Conservation (phyloP, 2,888 invertebrate genomes). For the Xestia sexstrigata region DNA sequence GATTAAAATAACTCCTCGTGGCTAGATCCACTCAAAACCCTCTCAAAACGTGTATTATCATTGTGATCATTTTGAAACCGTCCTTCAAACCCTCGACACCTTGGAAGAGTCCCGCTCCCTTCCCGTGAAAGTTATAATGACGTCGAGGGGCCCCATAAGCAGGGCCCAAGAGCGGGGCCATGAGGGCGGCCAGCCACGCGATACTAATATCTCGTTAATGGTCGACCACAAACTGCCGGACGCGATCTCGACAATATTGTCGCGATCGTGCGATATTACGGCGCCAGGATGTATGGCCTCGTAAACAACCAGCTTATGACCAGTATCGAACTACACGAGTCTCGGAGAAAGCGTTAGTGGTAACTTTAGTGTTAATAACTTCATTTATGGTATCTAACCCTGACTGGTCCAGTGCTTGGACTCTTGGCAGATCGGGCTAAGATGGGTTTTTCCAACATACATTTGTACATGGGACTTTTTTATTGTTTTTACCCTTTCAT, state of each 20-base stretch:
- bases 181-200: slow-evolving; percentile 4
- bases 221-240: slow-evolving; percentile 23
- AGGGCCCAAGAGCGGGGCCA: not conserved
- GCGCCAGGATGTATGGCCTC: slow-evolving; percentile 20
- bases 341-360: not conserved
- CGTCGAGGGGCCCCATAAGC: not conserved
- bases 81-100: slow-evolving; percentile 20
- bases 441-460: not conserved
- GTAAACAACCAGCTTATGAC: slow-evolving; percentile 37
- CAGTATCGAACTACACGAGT: slow-evolving; percentile 10
- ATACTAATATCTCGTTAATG: slow-evolving; percentile 47
- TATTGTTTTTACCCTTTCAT: no score
- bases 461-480: not conserved
- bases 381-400: not conserved
- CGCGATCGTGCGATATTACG: slow-evolving; percentile 22
- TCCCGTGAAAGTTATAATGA: slow-evolving; percentile 45
- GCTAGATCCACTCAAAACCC: no score
- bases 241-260: slow-evolving; percentile 36
- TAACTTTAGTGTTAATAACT: slow-evolving; percentile 11
- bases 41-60: slow-evolving; percentile 44
- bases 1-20: not conserved
- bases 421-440: no score
- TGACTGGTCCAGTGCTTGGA: not conserved
- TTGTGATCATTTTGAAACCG: slow-evolving; percentile 32
- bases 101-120: slow-evolving; percentile 2